A percentile compares a stretch with the other conserved stretches of the same genome.
phyloP scores from a whole-genome alignment of 2,797 vertebrate species.

The Sus cebifrons region DNA sequence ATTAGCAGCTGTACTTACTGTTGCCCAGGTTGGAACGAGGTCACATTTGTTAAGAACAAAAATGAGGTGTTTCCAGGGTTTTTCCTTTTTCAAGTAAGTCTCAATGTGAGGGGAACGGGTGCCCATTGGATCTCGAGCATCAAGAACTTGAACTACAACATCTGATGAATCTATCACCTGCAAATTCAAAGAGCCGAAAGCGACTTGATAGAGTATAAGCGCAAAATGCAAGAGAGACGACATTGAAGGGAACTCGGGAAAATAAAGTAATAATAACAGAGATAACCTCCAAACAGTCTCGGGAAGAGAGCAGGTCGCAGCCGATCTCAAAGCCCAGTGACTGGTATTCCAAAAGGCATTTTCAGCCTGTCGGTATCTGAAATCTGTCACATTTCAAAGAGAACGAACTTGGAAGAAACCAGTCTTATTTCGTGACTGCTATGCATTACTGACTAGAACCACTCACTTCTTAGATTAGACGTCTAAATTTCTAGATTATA shows the following conservation, averaged over 20 bases:
- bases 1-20: slow-evolving; percentile 91
- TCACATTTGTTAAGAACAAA: slow-evolving; percentile 99
- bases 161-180: slow-evolving; percentile 99
- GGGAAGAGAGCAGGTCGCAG: neutral
- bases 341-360: neutral
- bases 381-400: slow-evolving; percentile 42
- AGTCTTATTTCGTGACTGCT: neutral
- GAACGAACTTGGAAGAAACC: neutral
- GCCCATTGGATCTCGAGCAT: slow-evolving; percentile 97
- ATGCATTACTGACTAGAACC: neutral
- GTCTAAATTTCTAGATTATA: neutral
- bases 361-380: neutral
- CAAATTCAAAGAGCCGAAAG: slow-evolving; percentile 36
- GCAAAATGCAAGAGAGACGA: neutral
- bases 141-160: slow-evolving; percentile 98
- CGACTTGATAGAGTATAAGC: neutral
- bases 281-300: neutral
- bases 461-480: slow-evolving; percentile 35
- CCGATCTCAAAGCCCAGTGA: neutral
- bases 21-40: slow-evolving; percentile 98
- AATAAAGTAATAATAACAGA: neutral
- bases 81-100: slow-evolving; percentile 97
- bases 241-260: neutral
- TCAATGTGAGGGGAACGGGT: slow-evolving; percentile 98
- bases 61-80: slow-evolving; percentile 98